Evolutionary conservation across 2,113 vertebrate genomes (phyloP), one percentile per base, ranked within the genome.

Genomic region (Chiloscyllium plagiosum): DNA sequence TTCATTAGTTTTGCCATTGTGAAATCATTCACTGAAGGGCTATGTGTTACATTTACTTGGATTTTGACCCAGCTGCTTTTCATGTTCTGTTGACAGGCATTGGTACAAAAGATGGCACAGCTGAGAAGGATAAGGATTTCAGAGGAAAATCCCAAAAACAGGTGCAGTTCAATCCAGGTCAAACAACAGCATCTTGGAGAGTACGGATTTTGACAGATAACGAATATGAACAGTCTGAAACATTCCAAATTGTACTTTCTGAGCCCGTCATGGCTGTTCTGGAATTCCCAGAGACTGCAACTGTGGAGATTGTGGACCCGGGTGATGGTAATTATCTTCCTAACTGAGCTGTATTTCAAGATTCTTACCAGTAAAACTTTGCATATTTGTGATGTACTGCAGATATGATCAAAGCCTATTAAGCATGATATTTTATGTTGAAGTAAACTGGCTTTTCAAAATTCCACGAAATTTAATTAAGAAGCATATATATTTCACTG

Each of bases 151-250:
- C 98, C 0, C 99, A 99, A 97, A 98, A 97, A 96, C 99, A 99
- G 96, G 98, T 99, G 96, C 99, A 99, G 97, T 99, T 99, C 97
- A 99, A 99, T 97, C 99, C 99, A 0, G 99, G 99, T 85, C 99
- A 99, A 97, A 98, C 97, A 70, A 97, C 96, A 95, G 99, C 99
- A 96, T 98, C 97, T 0, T 99, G 99, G 99, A 96, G 97, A 87
- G 98, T 99, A 8, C 97, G 97, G 78, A 97, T 99, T 96, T 96
- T 99, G 96, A 96, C 97, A 0, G 99, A 99, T 0, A 98, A 97
- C 6, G 97, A 97, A 96, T 98, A 98, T 2, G 99, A 99, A 96
- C 98, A 97, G 87, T 98, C 98, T 0, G 99, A 99, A 97, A 98
- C 97, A 90, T 99, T 99, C 97, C 98, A 98, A 96, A 98, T 99